phyloP scores from a whole-genome alignment of 2,888 invertebrate species.

The Diarsia brunnea region DNA sequence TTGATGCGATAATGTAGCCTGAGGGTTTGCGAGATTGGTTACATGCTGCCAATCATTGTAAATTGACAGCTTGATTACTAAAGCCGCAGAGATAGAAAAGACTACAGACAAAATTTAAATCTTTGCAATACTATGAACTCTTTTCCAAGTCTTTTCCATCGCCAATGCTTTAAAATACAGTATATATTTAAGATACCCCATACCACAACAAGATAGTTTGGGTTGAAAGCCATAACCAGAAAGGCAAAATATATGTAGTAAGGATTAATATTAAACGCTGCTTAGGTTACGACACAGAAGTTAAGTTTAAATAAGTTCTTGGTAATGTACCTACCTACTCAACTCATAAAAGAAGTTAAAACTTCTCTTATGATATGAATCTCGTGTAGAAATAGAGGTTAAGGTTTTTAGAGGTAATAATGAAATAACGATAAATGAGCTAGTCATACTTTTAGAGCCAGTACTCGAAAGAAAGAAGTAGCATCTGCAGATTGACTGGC shows the following conservation, averaged over 20 bases:
- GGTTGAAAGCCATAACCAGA: conserved; percentile 62
- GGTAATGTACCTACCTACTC: conserved; percentile 61
- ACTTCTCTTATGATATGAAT: too few relatives aligned
- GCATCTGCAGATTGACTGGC: background rate
- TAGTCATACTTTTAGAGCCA: background rate
- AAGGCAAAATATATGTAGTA: conserved; percentile 37
- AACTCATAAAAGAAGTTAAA: background rate
- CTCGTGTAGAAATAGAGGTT: background rate
- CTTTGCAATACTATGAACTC: background rate
- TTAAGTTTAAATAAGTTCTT: conserved; percentile 19
- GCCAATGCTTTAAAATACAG: conserved; percentile 25
- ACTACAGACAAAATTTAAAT: background rate
- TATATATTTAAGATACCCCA: conserved; percentile 38
- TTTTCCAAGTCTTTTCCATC: conserved; percentile 11
- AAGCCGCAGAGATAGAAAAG: conserved; percentile 35
- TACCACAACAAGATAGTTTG: conserved; percentile 61
- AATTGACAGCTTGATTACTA: conserved; percentile 8
- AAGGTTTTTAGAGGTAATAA: conserved; percentile 1
- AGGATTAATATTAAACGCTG: conserved; percentile 47
- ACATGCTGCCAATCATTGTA: conserved; percentile 13
- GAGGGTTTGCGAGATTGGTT: conserved; percentile 19
- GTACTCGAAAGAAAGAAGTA: background rate
- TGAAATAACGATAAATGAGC: background rate
- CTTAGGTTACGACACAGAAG: conserved; percentile 41
- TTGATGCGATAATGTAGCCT: conserved; percentile 10